These are phyloP conservation scores for Sceloporus undulatus DNA, from an alignment of 2,113 vertebrate species.

Conservation along the genomic window DNA sequence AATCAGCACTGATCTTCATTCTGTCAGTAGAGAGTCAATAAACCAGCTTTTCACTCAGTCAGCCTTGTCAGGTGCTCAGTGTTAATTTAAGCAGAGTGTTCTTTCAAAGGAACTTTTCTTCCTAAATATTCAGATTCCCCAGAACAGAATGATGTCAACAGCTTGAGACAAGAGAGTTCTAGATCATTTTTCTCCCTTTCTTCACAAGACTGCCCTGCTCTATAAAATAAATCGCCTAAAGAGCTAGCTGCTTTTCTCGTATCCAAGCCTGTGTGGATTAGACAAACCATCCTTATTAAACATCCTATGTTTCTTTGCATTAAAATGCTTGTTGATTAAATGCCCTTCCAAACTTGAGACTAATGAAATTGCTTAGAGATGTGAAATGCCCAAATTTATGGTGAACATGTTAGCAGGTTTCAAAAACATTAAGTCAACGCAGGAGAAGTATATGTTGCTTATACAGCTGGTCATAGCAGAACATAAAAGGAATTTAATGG, in stretches of 20 bases:
- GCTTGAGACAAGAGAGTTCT: background rate
- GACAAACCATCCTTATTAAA: constrained; percentile 56
- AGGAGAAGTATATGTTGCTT: constrained; percentile 2
- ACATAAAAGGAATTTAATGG: background rate
- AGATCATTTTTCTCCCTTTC: constrained; percentile 25
- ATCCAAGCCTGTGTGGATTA: constrained; percentile 26
- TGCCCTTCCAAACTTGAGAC: constrained; percentile 48
- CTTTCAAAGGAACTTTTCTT: background rate
- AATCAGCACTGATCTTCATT: constrained; percentile 8
- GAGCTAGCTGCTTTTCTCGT: constrained; percentile 17
- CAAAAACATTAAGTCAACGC: constrained; percentile 31
- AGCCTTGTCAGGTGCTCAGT: background rate
- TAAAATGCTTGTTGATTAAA: constrained; percentile 46
- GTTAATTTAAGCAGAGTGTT: background rate
- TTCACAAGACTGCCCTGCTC: constrained; percentile 9
- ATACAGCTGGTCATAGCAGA: background rate
- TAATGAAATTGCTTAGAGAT: constrained; percentile 53
- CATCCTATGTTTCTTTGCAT: constrained; percentile 27
- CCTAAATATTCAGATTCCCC: background rate
- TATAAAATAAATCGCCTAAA: constrained; percentile 35
- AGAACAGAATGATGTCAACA: constrained; percentile 22
- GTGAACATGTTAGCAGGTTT: constrained; percentile 57
- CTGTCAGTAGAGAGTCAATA: background rate
- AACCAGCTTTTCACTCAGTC: background rate
- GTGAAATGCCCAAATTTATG: constrained; percentile 44